Conservation (phyloP, 2,113 vertebrate species). For the Oreochromis tanganicae region DNA sequence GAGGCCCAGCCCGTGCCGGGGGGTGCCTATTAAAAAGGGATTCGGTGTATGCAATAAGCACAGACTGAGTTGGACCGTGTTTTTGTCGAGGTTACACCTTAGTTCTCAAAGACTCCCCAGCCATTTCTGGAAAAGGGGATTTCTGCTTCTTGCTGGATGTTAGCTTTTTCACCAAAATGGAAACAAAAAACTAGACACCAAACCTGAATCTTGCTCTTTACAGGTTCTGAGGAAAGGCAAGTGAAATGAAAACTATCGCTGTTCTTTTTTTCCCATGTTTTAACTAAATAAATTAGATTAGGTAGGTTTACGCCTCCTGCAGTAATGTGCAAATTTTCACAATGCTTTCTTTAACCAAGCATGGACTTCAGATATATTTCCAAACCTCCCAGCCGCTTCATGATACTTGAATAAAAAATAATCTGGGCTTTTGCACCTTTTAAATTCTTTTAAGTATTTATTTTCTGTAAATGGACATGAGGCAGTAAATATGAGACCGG, state of each 20-base stretch:
- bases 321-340: background rate
- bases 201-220: background rate
- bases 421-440: background rate
- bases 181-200: background rate
- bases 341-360: background rate
- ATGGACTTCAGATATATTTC: background rate
- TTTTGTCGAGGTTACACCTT: background rate
- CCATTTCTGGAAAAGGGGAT: background rate
- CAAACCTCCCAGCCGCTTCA: background rate
- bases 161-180: background rate
- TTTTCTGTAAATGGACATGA: background rate
- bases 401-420: background rate
- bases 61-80: background rate
- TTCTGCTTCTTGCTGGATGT: background rate
- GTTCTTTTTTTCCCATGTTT: background rate
- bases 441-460: background rate
- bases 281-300: background rate
- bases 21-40: conserved; percentile 1
- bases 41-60: background rate
- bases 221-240: background rate
- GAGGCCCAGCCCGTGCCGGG: background rate
- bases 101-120: background rate
- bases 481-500: background rate
- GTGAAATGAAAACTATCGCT: background rate
- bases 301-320: background rate